Evolutionary conservation across 2,888 invertebrate species (phyloP).

Genomic region (Spicauda simplicius): DNA sequence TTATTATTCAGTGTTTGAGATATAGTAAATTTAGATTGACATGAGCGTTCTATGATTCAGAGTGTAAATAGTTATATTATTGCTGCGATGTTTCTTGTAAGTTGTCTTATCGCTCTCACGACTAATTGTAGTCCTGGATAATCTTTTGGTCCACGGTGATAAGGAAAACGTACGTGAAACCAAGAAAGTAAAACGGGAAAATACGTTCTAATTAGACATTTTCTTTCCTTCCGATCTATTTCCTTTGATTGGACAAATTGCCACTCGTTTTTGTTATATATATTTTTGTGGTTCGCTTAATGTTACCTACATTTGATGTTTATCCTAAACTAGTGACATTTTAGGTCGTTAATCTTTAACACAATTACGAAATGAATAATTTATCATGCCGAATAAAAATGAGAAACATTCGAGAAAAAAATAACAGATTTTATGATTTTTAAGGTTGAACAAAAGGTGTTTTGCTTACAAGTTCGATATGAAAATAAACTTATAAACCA

Average conservation of each 20-base stretch:
- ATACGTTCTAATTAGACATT: slow-evolving; percentile 1
- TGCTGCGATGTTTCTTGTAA: neutral
- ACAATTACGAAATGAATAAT: too few relatives aligned
- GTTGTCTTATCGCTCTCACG: neutral
- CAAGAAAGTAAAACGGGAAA: neutral
- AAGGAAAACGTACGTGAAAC: neutral
- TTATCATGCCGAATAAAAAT: too few relatives aligned
- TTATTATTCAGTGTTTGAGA: too few relatives aligned
- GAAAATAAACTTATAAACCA: too few relatives aligned
- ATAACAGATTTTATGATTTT: too few relatives aligned
- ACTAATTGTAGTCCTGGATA: neutral
- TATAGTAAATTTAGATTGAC: too few relatives aligned
- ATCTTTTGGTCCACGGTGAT: neutral
- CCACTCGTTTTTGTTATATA: neutral
- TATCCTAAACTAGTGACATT: too few relatives aligned
- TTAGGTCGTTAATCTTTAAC: too few relatives aligned
- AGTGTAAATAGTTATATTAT: neutral
- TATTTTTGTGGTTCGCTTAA: neutral
- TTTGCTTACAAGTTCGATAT: too few relatives aligned
- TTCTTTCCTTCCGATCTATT: slow-evolving; percentile 1
- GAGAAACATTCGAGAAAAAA: too few relatives aligned
- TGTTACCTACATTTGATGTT: neutral
- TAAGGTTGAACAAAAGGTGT: too few relatives aligned
- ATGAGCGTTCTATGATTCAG: too few relatives aligned
- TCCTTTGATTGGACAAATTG: slow-evolving; percentile 1